Evolutionary conservation across 2,888 invertebrate genomes (phyloP).

Genomic region (Galeopsomyia nigrocyanea): DNA sequence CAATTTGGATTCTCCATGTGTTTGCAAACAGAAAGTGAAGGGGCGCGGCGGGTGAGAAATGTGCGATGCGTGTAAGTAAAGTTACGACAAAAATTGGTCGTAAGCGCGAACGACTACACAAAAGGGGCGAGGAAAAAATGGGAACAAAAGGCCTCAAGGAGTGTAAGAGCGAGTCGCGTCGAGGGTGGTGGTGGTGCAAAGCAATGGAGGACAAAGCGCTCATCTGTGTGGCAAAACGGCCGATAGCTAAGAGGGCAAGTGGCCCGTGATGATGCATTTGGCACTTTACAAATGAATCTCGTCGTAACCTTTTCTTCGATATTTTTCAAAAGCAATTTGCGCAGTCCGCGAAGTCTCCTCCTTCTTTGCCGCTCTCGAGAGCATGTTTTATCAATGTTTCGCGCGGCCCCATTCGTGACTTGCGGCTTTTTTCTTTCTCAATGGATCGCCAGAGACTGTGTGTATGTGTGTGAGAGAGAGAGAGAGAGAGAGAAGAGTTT

Average conservation of each 20-base stretch:
- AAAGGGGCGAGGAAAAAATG: slow-evolving; percentile 21
- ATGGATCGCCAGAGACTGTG: too few species aligned
- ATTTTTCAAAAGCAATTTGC: slow-evolving; percentile 25
- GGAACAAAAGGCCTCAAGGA: slow-evolving; percentile 25
- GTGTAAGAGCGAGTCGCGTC: neutral
- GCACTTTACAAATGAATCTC: slow-evolving; percentile 46
- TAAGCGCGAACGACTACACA: slow-evolving; percentile 31
- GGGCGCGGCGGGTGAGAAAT: too few species aligned
- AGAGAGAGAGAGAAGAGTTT: neutral
- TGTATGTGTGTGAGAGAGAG: too few species aligned
- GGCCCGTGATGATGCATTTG: slow-evolving; percentile 47
- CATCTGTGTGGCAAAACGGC: slow-evolving; percentile 42
- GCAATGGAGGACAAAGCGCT: slow-evolving; percentile 32
- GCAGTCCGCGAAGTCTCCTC: too few species aligned
- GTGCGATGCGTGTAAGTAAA: too few species aligned
- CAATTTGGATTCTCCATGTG: too few species aligned
- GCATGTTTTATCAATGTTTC: slow-evolving; percentile 46
- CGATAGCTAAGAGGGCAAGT: slow-evolving; percentile 42
- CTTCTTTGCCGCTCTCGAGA: neutral
- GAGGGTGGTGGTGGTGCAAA: neutral
- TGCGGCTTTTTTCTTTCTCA: slow-evolving; percentile 15
- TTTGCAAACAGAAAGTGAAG: too few species aligned
- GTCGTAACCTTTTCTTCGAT: neutral
- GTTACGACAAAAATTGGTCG: slow-evolving; percentile 36
- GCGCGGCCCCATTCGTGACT: slow-evolving; percentile 32